Conservation (phyloP, 2,888 invertebrate genomes). For the Rhopalosiphum nymphaeae region DNA sequence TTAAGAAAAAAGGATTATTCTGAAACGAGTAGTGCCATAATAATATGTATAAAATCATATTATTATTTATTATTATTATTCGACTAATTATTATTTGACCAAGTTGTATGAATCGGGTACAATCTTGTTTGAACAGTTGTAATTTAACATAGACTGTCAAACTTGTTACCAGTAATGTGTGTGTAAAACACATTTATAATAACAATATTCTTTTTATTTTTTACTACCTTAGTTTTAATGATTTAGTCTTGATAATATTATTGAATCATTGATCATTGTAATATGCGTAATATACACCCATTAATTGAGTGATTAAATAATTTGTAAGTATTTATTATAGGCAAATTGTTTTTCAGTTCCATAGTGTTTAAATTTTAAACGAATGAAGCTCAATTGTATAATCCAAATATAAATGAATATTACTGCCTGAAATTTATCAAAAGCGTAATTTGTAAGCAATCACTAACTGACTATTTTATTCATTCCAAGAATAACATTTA, state of each 20-base stretch:
- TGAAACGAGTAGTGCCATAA: slow-evolving; percentile 61
- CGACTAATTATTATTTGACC: slow-evolving; percentile 45
- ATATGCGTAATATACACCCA: slow-evolving; percentile 16
- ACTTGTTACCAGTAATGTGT: slow-evolving; percentile 62
- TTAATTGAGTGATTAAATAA: neutral
- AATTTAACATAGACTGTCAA: slow-evolving; percentile 24
- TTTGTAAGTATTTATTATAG: slow-evolving; percentile 25
- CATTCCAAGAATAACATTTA: slow-evolving; percentile 50
- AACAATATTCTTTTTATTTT: slow-evolving; percentile 45
- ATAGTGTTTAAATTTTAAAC: slow-evolving; percentile 36
- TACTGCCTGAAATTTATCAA: slow-evolving; percentile 49
- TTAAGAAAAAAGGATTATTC: slow-evolving; percentile 91
- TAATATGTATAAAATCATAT: slow-evolving; percentile 57
- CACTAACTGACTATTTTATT: slow-evolving; percentile 15
- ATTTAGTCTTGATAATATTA: slow-evolving; percentile 33
- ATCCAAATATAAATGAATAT: slow-evolving; percentile 37
- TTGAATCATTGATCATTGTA: slow-evolving; percentile 27
- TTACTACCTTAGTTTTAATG: slow-evolving; percentile 37
- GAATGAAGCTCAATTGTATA: slow-evolving; percentile 55
- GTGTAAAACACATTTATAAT: slow-evolving; percentile 36
- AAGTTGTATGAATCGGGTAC: slow-evolving; percentile 53
- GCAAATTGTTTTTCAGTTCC: slow-evolving; percentile 40
- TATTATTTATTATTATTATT: slow-evolving; percentile 37
- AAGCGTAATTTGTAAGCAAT: slow-evolving; percentile 30
- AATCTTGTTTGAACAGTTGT: slow-evolving; percentile 56